Base-by-base conservation (phyloP, 2,113 vertebrate species). In the Platichthys flesus region DNA sequence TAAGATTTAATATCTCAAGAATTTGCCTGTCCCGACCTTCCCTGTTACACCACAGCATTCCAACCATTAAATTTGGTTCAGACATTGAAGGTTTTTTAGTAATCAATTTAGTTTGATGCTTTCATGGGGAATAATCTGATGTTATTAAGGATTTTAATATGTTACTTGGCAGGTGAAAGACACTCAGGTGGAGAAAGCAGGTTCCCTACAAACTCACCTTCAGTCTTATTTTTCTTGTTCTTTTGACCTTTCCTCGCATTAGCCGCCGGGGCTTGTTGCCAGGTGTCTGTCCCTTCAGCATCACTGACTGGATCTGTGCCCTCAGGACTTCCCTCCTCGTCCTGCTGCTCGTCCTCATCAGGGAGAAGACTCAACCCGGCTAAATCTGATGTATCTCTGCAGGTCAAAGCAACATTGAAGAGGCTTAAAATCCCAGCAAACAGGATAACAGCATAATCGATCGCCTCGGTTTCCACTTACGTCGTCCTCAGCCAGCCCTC, bases 141-240 rank as follows among this genome's bases (percentile, higher is more conserved):
- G 35, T 9, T 8, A 37, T 31, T 7, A 31, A 31, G 31, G 31
- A 31, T 31, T 31, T 7, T 5, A 7, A 6, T 31, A 0, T 31
- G 6, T 7, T 31, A 1, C 31, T 31, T 31, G 31, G 31, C 1
- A 1, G 31, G 31, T 7, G 7, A 7, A 31, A 31, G 31, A 31
- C 28, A 0, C 28, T 28, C 28, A 31, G 31, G 31, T 31, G 31
- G 31, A 49, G 16, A 5, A 49, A 16, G 47, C 16, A 18, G 14
- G 47, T 4, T 15, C 16, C 16, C 47, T 5, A 18, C 8, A 37
- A 40, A 78, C 78, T 10, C 78, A 97, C 96, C 97, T 88, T 95
- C 94, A 56, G 91, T 86, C 89, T 96, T 95, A 65, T 94, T 96
- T 89, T 96, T 90, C 66, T 94, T 96, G 88, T 96, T 91, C 78